These are phyloP conservation scores for Melangyna quadrimaculata DNA, from an alignment of 2,888 invertebrate genomes.

Conservation along the genomic window DNA sequence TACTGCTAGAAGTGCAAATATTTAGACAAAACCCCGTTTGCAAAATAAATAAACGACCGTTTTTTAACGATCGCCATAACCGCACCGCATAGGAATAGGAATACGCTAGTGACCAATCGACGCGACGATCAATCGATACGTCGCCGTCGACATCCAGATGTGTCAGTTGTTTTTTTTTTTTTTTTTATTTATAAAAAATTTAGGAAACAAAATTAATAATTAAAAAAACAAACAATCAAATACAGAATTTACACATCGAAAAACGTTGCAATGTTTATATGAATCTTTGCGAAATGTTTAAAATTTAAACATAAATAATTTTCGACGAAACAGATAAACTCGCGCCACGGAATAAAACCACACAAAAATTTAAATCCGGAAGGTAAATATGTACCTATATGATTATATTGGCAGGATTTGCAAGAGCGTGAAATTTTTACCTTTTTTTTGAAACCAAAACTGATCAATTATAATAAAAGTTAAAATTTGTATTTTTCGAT, in stretches of 20 bases:
- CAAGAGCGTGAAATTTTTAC: too few species aligned
- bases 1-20: conserved; percentile 36
- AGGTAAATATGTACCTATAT: too few species aligned
- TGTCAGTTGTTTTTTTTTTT: not conserved
- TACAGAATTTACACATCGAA: conserved; percentile 19
- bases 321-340: not conserved
- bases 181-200: not conserved
- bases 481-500: too few species aligned
- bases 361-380: not conserved
- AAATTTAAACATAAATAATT: not conserved
- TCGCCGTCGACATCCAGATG: conserved; percentile 30
- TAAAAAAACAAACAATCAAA: conserved; percentile 20
- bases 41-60: not conserved
- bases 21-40: conserved; percentile 43
- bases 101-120: not conserved
- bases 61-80: conserved; percentile 45
- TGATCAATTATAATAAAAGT: too few species aligned
- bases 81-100: not conserved
- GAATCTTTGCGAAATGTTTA: not conserved
- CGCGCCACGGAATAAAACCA: not conserved
- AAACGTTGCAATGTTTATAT: not conserved
- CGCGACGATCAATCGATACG: not conserved
- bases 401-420: too few species aligned
- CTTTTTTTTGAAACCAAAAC: too few species aligned
- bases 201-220: not conserved